Evolutionary conservation across 2,113 vertebrate genomes (phyloP).

Genomic region (Bos javanicus): DNA sequence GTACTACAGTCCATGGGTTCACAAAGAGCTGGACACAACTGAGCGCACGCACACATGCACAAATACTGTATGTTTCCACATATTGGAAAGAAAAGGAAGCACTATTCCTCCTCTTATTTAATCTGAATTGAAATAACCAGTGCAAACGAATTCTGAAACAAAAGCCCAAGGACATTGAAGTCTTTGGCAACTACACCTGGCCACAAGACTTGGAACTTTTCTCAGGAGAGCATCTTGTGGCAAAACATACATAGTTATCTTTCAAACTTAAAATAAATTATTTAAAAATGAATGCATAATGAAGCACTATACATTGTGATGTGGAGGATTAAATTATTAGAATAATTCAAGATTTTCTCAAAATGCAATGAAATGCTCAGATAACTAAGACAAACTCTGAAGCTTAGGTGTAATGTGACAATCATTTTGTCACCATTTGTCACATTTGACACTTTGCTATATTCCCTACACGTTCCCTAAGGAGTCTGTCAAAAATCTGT

Average conservation of each 20-base stretch:
- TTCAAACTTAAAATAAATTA: background rate
- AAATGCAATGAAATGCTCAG: background rate
- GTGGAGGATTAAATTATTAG: background rate
- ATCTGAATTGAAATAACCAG: background rate
- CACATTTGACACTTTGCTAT: background rate
- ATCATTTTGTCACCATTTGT: too few relatives aligned
- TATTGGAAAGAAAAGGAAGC: background rate
- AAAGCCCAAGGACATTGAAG: background rate
- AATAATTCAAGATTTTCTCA: background rate
- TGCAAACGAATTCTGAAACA: background rate
- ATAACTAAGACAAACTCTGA: background rate
- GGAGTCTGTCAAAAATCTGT: constrained; percentile 16
- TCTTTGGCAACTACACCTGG: background rate
- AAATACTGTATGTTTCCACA: background rate
- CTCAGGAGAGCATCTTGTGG: background rate
- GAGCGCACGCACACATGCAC: rapidly evolving
- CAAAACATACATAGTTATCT: background rate
- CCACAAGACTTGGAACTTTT: background rate
- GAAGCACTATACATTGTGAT: background rate
- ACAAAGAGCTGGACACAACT: background rate
- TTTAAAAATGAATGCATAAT: background rate
- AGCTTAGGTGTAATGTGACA: background rate
- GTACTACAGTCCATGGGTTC: background rate
- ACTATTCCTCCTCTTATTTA: background rate
- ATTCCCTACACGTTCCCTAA: background rate